A percentile compares a stretch with the other conserved stretches of the same genome.
phyloP scores from a whole-genome alignment of 2,888 invertebrate species.

The Apotomis capreana region DNA sequence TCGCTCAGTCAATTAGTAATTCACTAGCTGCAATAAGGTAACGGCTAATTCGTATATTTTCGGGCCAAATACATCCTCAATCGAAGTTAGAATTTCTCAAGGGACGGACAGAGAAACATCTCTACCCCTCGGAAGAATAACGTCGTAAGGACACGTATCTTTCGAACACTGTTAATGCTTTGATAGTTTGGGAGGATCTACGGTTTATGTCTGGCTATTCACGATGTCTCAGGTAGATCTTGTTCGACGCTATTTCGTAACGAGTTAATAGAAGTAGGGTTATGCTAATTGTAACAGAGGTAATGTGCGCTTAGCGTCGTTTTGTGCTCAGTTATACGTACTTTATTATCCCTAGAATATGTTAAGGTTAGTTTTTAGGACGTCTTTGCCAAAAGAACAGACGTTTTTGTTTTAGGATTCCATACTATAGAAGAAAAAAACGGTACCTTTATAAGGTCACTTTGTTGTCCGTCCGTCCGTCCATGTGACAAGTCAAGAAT shows the following conservation, averaged over 20 bases:
- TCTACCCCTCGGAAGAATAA: not conserved
- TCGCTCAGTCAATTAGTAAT: not conserved
- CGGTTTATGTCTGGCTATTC: slow-evolving; percentile 30
- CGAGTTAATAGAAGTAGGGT: slow-evolving; percentile 18
- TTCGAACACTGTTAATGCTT: not conserved
- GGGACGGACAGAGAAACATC: slow-evolving; percentile 31
- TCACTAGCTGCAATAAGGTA: slow-evolving; percentile 19
- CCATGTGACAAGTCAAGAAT: no score
- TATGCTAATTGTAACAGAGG: slow-evolving; percentile 19
- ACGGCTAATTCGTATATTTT: slow-evolving; percentile 35
- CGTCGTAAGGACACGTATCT: not conserved
- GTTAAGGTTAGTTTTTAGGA: no score
- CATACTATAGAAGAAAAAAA: no score
- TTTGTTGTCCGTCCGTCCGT: no score
- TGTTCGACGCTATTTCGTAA: slow-evolving; percentile 20
- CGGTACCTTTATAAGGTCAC: no score
- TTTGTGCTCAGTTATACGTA: no score
- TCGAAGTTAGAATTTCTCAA: slow-evolving; percentile 38
- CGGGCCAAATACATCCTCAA: slow-evolving; percentile 33
- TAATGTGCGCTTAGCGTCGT: not conserved
- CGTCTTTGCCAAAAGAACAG: no score
- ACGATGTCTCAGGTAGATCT: slow-evolving; percentile 32
- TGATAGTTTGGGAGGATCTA: not conserved
- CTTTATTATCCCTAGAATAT: no score
- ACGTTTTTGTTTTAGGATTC: no score